Percentiles rank a stretch among this genome's conserved stretches.
These are phyloP conservation scores for Alviniconcha marisindica DNA, from an alignment of 1,140 invertebrate genomes.

Conservation along the genomic window DNA sequence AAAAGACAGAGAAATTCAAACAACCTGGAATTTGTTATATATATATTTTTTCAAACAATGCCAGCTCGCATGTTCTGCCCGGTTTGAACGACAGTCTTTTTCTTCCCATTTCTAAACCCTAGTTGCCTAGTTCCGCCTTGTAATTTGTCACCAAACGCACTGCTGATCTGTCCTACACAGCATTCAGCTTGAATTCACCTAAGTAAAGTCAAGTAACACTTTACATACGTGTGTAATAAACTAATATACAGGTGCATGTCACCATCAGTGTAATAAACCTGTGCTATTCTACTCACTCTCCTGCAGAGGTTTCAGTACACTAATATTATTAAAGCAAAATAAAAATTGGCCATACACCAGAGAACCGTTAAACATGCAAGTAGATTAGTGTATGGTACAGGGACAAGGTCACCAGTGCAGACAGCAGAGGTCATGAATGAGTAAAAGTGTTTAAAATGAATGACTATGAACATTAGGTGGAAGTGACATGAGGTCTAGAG, in stretches of 20 bases:
- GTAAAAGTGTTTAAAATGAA: not conserved
- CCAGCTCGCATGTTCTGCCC: constrained; percentile 16
- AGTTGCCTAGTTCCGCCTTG: not conserved
- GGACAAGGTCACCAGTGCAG: constrained; percentile 16
- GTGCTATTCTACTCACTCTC: not conserved
- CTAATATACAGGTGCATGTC: too few relatives aligned
- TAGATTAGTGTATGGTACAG: not conserved
- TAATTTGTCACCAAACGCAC: not conserved
- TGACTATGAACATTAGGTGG: not conserved
- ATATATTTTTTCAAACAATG: not conserved
- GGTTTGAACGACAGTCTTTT: not conserved
- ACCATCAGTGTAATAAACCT: too few relatives aligned
- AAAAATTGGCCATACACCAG: constrained; percentile 15
- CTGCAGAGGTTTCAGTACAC: not conserved
- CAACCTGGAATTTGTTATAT: not conserved
- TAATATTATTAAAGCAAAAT: not conserved
- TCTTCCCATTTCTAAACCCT: not conserved
- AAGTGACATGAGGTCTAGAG: not conserved
- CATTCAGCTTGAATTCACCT: not conserved
- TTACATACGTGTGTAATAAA: too few relatives aligned
- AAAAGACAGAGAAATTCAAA: not conserved
- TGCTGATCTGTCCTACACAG: not conserved
- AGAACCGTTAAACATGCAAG: constrained; percentile 11
- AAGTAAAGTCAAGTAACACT: not conserved
- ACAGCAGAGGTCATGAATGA: not conserved